A percentile compares a stretch with the other conserved stretches of the same genome.
These are phyloP conservation scores for Campylomormyrus numenius DNA, from an alignment of 2,113 vertebrate species.

Conservation along the genomic window DNA sequence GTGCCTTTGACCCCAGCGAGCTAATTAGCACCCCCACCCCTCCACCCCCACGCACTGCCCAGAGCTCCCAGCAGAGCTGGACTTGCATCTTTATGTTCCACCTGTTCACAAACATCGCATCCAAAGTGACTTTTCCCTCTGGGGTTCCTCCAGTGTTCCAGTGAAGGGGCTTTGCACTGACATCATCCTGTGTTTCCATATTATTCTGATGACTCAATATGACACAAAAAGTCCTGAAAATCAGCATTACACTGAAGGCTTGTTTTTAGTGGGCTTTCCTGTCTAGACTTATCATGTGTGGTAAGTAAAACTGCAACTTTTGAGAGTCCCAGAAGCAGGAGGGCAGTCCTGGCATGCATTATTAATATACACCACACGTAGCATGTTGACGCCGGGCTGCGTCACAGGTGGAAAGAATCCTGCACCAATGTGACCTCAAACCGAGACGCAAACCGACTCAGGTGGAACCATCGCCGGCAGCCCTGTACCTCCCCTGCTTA, in stretches of 20 bases:
- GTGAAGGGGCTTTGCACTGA: neutral
- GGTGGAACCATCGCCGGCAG: neutral
- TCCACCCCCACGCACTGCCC: conserved; percentile 35
- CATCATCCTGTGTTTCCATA: conserved; percentile 26
- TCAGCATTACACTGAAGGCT: neutral
- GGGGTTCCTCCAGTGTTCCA: neutral
- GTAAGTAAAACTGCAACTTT: neutral
- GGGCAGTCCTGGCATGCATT: neutral
- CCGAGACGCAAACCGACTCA: neutral
- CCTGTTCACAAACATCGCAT: conserved; percentile 25
- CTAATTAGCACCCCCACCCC: conserved; percentile 59
- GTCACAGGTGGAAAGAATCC: neutral
- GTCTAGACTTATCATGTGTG: neutral
- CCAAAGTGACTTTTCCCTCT: neutral
- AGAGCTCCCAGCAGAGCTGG: conserved; percentile 28
- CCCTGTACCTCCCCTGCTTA: neutral
- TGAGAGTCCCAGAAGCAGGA: neutral
- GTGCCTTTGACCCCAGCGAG: conserved; percentile 53
- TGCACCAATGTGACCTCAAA: neutral
- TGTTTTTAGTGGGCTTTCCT: neutral
- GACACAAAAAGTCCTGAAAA: neutral
- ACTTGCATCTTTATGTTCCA: conserved; percentile 33
- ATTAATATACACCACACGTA: neutral
- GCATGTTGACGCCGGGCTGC: neutral
- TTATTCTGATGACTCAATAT: neutral